Conservation (phyloP, 2,888 invertebrate species). For the Conistra vaccinii region DNA sequence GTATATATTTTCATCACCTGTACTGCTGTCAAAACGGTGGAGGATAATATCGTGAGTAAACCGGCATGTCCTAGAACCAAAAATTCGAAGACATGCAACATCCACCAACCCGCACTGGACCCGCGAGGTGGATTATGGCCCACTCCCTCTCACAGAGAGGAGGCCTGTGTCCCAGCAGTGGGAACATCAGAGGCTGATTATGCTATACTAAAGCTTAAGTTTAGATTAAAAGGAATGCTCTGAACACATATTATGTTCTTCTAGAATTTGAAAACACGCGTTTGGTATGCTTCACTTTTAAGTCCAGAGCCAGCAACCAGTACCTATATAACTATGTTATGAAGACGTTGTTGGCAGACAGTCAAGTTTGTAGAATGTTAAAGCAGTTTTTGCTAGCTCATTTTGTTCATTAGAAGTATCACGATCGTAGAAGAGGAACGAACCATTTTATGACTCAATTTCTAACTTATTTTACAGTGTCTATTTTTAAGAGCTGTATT, state of each 20-base stretch:
- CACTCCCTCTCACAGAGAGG: too few species aligned
- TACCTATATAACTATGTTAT: neutral
- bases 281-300: neutral
- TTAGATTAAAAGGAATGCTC: neutral
- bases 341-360: slow-evolving; percentile 9
- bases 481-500: neutral
- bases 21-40: too few species aligned
- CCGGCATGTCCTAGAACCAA: too few species aligned
- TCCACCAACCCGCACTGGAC: too few species aligned
- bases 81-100: too few species aligned
- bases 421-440: neutral
- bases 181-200: too few species aligned
- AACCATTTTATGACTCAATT: neutral
- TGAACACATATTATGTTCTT: neutral
- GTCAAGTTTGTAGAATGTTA: slow-evolving; percentile 1
- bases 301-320: neutral
- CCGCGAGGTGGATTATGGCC: too few species aligned
- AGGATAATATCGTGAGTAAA: too few species aligned
- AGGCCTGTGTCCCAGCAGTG: too few species aligned
- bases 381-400: slow-evolving; percentile 2
- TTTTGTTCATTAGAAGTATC: neutral
- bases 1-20: too few species aligned
- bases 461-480: neutral
- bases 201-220: too few species aligned
- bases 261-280: neutral